phyloP scores from a whole-genome alignment of 2,888 invertebrate genomes.

The Noctua comes region DNA sequence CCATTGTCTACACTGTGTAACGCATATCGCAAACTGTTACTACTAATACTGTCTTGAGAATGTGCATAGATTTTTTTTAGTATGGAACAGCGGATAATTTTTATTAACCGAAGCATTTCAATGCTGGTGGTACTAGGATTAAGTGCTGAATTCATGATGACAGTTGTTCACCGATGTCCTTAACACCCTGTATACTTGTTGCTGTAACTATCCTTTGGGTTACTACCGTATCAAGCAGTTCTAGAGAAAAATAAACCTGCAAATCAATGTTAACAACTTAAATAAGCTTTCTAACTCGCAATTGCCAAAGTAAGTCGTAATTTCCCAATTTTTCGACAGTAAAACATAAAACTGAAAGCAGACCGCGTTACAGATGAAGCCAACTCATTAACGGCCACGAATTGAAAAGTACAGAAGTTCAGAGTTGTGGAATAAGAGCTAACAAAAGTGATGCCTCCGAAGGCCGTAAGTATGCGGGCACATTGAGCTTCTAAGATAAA shows the following conservation, averaged over 20 bases:
- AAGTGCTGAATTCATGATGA: neutral
- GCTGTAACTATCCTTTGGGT: neutral
- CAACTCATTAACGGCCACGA: slow-evolving; percentile 66
- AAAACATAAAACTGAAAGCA: slow-evolving; percentile 32
- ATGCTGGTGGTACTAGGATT: neutral
- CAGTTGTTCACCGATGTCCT: neutral
- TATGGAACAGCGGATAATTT: neutral
- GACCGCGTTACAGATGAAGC: slow-evolving; percentile 57
- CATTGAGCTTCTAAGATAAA: slow-evolving; percentile 63
- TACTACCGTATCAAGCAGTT: neutral
- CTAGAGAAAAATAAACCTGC: neutral
- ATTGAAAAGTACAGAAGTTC: slow-evolving; percentile 67
- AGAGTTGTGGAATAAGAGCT: slow-evolving; percentile 55
- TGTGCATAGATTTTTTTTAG: neutral
- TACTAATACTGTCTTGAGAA: neutral
- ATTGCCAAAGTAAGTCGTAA: slow-evolving; percentile 22
- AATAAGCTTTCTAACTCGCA: slow-evolving; percentile 26
- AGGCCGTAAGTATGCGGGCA: slow-evolving; percentile 52
- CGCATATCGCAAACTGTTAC: neutral
- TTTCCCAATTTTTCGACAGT: slow-evolving; percentile 40
- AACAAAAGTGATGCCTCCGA: slow-evolving; percentile 62
- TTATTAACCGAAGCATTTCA: neutral
- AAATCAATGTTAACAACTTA: slow-evolving; percentile 10
- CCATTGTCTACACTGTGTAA: neutral
- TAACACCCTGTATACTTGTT: neutral